Percentiles rank a stretch among this genome's conserved stretches.
These are phyloP conservation scores for Chauna torquata DNA, from an alignment of 2,113 vertebrate genomes.

Conservation along the genomic window DNA sequence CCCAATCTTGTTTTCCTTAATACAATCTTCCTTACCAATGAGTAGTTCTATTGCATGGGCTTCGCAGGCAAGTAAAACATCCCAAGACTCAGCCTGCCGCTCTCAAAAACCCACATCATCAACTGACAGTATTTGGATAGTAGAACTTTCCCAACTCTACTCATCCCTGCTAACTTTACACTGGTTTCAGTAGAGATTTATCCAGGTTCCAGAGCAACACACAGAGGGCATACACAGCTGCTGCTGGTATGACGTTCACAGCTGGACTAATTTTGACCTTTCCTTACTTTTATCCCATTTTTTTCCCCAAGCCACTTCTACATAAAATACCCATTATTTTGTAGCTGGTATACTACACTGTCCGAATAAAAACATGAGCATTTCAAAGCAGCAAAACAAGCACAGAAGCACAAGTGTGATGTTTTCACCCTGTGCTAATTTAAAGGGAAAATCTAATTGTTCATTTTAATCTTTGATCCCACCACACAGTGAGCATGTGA, in stretches of 20 bases:
- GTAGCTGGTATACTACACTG: neutral
- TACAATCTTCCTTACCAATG: accelerated
- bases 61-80: accelerated
- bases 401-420: neutral
- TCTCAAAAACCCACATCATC: neutral
- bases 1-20: neutral
- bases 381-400: neutral
- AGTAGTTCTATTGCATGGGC: accelerated
- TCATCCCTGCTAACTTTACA: neutral
- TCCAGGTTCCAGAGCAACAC: neutral
- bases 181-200: neutral
- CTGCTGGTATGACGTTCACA: accelerated
- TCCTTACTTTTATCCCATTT: neutral
- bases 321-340: neutral
- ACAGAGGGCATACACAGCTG: accelerated
- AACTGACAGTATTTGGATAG: accelerated
- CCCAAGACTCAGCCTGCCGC: neutral
- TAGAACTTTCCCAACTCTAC: neutral
- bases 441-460: neutral
- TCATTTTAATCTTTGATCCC: neutral
- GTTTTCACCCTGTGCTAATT: neutral
- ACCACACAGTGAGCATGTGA: accelerated
- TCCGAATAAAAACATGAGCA: neutral
- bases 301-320: neutral
- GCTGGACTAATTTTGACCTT: neutral